A percentile compares a stretch with the other conserved stretches of the same genome.
Evolutionary conservation across 2,888 invertebrate genomes (phyloP).

Genomic region (Campaea margaritaria): DNA sequence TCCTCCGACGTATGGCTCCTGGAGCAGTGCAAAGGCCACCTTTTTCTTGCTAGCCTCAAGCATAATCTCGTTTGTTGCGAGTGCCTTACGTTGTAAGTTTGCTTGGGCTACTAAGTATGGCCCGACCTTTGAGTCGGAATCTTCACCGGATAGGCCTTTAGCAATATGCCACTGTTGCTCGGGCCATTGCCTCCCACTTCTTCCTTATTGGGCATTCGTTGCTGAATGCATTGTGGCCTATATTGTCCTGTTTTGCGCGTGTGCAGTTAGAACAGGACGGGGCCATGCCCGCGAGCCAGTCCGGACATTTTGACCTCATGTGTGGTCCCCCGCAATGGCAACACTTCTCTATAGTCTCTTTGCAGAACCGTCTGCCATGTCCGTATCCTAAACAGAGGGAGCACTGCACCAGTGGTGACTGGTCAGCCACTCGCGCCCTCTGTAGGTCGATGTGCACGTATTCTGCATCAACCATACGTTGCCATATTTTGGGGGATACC

Average conservation of each 20-base stretch:
- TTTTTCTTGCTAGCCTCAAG: not conserved
- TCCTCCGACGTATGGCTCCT: slow-evolving; percentile 17
- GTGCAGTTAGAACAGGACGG: slow-evolving; percentile 4
- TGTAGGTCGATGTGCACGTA: slow-evolving; percentile 37
- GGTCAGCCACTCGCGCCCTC: slow-evolving; percentile 28
- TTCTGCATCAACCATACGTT: slow-evolving; percentile 9
- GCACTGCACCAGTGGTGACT: slow-evolving; percentile 35
- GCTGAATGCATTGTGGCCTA: slow-evolving; percentile 9
- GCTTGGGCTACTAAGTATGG: slow-evolving; percentile 1
- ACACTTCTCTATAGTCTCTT: slow-evolving; percentile 2
- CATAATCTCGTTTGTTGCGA: slow-evolving; percentile 4
- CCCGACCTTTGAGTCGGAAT: too few species aligned
- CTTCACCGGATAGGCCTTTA: not conserved
- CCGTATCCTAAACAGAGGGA: slow-evolving; percentile 16
- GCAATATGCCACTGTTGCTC: not conserved
- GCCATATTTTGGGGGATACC: slow-evolving; percentile 30
- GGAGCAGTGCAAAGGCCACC: slow-evolving; percentile 12
- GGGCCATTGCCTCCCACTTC: not conserved
- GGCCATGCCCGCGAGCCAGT: slow-evolving; percentile 5
- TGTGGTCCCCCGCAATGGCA: slow-evolving; percentile 30
- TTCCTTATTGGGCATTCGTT: not conserved
- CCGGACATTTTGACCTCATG: slow-evolving; percentile 8
- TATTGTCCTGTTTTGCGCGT: not conserved
- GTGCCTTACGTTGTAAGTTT: slow-evolving; percentile 3
- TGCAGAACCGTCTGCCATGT: slow-evolving; percentile 15